Evolutionary conservation across 1,140 invertebrate genomes (phyloP).

Genomic region (Stratiolaelaps scimitus): DNA sequence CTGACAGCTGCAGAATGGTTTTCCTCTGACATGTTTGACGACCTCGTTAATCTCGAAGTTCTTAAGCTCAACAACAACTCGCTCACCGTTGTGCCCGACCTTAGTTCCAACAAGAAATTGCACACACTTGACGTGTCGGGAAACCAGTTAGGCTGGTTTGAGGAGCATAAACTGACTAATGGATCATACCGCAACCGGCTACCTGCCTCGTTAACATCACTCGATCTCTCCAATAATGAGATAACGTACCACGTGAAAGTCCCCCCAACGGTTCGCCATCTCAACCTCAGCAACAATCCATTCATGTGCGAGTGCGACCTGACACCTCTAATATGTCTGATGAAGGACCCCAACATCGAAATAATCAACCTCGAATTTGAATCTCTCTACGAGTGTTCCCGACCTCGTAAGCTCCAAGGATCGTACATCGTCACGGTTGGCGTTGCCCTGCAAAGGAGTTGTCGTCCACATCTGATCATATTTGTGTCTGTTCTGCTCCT

Average conservation of each 20-base stretch:
- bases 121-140: background rate
- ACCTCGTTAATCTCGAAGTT: background rate
- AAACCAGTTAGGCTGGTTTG: background rate
- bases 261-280: background rate
- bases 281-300: constrained; percentile 17
- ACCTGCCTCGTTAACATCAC: background rate
- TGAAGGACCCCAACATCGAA: constrained; percentile 2
- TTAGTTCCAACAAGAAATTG: background rate
- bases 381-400: background rate
- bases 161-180: background rate
- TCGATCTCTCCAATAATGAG: constrained; percentile 6
- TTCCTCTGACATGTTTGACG: background rate
- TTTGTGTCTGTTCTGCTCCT: background rate
- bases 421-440: background rate
- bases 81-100: background rate
- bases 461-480: constrained; percentile 2
- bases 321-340: background rate
- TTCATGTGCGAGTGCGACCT: background rate
- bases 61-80: background rate
- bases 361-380: background rate
- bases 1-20: background rate
- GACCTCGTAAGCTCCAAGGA: background rate
- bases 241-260: background rate
- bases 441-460: background rate
- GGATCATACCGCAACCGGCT: constrained; percentile 9